phyloP scores from a whole-genome alignment of 2,113 vertebrate genomes.

The Myrmecophaga tridactyla region DNA sequence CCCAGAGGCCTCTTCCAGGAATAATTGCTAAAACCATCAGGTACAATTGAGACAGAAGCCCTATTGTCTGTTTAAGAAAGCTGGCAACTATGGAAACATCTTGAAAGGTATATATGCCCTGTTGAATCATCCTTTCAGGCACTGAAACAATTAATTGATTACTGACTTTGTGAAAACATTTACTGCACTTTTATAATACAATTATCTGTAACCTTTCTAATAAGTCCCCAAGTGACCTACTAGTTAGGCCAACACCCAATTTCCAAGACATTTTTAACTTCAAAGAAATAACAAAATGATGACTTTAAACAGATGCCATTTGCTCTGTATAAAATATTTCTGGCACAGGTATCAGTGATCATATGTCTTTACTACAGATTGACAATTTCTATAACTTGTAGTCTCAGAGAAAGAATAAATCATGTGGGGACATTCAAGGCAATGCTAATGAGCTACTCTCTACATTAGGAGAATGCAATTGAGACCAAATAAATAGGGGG shows the following conservation, averaged over 20 bases:
- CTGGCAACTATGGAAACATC: neutral
- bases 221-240: constrained; percentile 8
- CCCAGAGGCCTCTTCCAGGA: neutral
- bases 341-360: neutral
- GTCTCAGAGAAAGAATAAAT: neutral
- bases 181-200: constrained; percentile 11
- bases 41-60: neutral
- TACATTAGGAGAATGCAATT: neutral
- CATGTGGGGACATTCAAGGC: neutral
- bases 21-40: neutral
- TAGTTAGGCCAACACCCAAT: neutral
- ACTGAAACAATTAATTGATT: neutral
- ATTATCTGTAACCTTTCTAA: constrained; percentile 53
- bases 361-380: too few species aligned
- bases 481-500: too few species aligned
- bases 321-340: neutral
- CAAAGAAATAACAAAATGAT: neutral
- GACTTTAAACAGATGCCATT: neutral
- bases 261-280: constrained; percentile 51
- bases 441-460: neutral
- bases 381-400: neutral
- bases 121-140: neutral
- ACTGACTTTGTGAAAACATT: constrained; percentile 1
- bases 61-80: neutral
- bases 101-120: neutral